Conservation (phyloP, 1,140 invertebrate genomes). For the Heliconius hewitsoni region DNA sequence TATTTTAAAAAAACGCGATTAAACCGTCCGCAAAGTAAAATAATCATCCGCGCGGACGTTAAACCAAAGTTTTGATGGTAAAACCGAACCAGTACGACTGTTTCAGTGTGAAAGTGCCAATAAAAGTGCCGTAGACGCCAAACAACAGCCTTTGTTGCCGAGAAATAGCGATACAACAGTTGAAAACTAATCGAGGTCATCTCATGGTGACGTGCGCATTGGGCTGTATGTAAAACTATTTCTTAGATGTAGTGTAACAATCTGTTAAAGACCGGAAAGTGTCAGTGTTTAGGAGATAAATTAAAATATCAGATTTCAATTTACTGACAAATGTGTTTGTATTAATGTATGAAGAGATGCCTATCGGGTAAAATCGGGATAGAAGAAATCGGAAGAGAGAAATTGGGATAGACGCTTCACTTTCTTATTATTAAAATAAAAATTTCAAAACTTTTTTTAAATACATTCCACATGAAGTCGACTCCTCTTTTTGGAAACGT, state of each 20-base stretch:
- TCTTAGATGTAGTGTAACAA: background rate
- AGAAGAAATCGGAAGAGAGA: too few species aligned
- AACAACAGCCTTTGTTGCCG: constrained; percentile 50
- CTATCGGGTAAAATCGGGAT: too few species aligned
- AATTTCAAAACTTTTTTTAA: too few species aligned
- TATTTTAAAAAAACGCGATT: constrained; percentile 25
- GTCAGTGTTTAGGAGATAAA: background rate
- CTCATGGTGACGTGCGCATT: constrained; percentile 35
- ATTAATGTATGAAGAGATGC: too few species aligned
- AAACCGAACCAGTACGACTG: constrained; percentile 38
- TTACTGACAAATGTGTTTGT: background rate
- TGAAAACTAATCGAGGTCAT: constrained; percentile 49
- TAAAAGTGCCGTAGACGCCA: constrained; percentile 47
- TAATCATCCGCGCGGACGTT: constrained; percentile 24
- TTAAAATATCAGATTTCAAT: constrained; percentile 7
- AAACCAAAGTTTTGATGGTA: constrained; percentile 42
- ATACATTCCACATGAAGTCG: too few species aligned
- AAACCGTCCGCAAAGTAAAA: constrained; percentile 33
- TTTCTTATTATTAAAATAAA: too few species aligned
- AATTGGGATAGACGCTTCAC: too few species aligned
- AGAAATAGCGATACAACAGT: constrained; percentile 46
- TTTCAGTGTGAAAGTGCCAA: constrained; percentile 40
- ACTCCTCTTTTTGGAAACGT: too few species aligned
- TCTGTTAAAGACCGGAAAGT: background rate
- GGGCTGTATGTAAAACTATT: constrained; percentile 21